Percentiles rank a stretch among this genome's conserved stretches.
These are phyloP conservation scores for Sarcophaga carnaria DNA, from an alignment of 2,888 invertebrate species.

Conservation along the genomic window DNA sequence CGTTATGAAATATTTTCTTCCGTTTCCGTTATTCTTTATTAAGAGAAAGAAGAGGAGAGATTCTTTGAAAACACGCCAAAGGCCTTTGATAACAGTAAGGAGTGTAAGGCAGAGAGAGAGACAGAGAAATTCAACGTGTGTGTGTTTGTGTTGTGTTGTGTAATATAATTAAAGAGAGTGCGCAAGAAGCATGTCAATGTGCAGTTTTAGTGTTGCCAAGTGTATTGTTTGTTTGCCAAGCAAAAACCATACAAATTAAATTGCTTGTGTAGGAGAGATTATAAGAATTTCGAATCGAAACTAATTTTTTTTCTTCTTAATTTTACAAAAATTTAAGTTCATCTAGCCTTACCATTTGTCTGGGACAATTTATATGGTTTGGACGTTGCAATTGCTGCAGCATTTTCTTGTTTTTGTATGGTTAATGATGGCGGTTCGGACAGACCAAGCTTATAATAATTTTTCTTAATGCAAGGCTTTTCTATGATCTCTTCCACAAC, in stretches of 20 bases:
- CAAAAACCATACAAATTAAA: slow-evolving; percentile 17
- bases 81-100: neutral
- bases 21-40: neutral
- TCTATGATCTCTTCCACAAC: slow-evolving; percentile 71
- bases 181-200: neutral
- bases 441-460: slow-evolving; percentile 79
- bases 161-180: neutral
- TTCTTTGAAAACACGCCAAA: slow-evolving; percentile 23
- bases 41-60: slow-evolving; percentile 16
- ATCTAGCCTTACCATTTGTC: slow-evolving; percentile 60
- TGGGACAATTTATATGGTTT: slow-evolving; percentile 26
- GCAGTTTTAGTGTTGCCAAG: neutral
- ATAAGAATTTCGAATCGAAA: neutral
- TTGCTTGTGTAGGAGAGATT: neutral
- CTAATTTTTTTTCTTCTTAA: slow-evolving; percentile 6
- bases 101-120: slow-evolving; percentile 3
- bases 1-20: neutral
- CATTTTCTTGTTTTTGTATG: neutral
- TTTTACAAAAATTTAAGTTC: slow-evolving; percentile 21
- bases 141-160: neutral
- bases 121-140: neutral
- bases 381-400: neutral
- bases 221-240: slow-evolving; percentile 14
- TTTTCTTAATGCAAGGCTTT: slow-evolving; percentile 77
- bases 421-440: slow-evolving; percentile 74